Evolutionary conservation across 2,888 invertebrate genomes (phyloP).

Genomic region (Ligdia adustata): DNA sequence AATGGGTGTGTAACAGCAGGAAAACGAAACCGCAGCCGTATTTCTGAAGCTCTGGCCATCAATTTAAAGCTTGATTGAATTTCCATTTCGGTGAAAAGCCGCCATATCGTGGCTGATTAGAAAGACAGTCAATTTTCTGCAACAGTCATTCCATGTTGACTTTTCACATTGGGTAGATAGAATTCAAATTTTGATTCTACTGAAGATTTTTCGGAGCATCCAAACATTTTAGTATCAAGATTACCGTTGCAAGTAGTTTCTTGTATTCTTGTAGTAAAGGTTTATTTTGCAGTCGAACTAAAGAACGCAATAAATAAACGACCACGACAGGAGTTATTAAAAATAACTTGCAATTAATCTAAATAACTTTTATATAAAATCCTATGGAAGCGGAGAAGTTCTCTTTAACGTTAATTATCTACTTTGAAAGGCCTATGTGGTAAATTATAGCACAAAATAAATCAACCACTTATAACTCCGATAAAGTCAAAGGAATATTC

Average conservation of each 20-base stretch:
- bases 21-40: slow-evolving; percentile 26
- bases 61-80: slow-evolving; percentile 28
- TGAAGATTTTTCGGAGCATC: too few species aligned
- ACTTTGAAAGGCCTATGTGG: slow-evolving; percentile 30
- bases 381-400: slow-evolving; percentile 13
- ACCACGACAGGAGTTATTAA: too few species aligned
- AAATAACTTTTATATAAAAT: slow-evolving; percentile 26
- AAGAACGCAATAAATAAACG: too few species aligned
- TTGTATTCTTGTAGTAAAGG: too few species aligned
- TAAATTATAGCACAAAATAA: slow-evolving; percentile 33
- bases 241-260: too few species aligned
- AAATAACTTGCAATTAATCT: slow-evolving; percentile 7
- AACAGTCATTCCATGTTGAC: slow-evolving; percentile 24
- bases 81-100: slow-evolving; percentile 18
- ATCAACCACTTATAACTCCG: slow-evolving; percentile 27
- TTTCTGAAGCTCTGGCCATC: slow-evolving; percentile 20
- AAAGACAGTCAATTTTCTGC: slow-evolving; percentile 22
- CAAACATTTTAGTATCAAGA: too few species aligned
- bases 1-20: slow-evolving; percentile 23
- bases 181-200: too few species aligned
- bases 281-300: too few species aligned
- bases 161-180: too few species aligned
- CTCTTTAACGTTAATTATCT: slow-evolving; percentile 22
- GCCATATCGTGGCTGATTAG: slow-evolving; percentile 21
- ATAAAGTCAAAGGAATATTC: slow-evolving; percentile 24